phyloP scores from a whole-genome alignment of 1,140 invertebrate genomes.

The Centruroides vittatus region DNA sequence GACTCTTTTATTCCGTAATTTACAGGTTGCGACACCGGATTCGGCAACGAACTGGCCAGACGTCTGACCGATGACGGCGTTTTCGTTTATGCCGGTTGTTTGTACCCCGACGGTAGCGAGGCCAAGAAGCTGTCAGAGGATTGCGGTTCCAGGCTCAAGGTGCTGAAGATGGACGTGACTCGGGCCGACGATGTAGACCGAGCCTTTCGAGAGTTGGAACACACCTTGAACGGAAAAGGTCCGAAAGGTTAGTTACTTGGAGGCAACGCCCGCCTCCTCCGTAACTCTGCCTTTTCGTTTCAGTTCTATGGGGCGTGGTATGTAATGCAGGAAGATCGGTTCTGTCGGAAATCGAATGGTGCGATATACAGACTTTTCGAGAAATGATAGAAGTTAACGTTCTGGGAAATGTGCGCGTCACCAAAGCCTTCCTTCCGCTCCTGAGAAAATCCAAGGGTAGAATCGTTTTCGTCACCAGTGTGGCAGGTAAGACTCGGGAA shows the following conservation, averaged over 20 bases:
- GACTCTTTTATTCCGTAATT: background rate
- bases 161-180: conserved; percentile 50
- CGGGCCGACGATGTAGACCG: conserved; percentile 38
- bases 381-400: conserved; percentile 44
- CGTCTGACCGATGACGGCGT: conserved; percentile 29
- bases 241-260: no score
- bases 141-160: conserved; percentile 23
- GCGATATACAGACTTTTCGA: conserved; percentile 16
- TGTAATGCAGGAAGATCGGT: conserved; percentile 57
- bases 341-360: conserved; percentile 37
- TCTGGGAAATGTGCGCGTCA: conserved; percentile 37
- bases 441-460: conserved; percentile 49
- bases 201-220: conserved; percentile 6
- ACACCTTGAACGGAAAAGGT: conserved; percentile 15
- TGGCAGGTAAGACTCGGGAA: conserved; percentile 25
- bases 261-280: no score
- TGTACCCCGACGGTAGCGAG: conserved; percentile 34
- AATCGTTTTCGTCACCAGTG: conserved; percentile 36
- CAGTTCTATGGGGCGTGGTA: conserved; percentile 61
- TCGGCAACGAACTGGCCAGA: conserved; percentile 14
- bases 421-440: conserved; percentile 56
- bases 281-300: background rate
- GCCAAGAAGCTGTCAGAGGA: conserved; percentile 21
- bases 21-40: conserved; percentile 19
- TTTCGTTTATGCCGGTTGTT: conserved; percentile 46